phyloP scores from a whole-genome alignment of 37 sponge, comb jelly and placozoan genomes.

The Agelas oroides region DNA sequence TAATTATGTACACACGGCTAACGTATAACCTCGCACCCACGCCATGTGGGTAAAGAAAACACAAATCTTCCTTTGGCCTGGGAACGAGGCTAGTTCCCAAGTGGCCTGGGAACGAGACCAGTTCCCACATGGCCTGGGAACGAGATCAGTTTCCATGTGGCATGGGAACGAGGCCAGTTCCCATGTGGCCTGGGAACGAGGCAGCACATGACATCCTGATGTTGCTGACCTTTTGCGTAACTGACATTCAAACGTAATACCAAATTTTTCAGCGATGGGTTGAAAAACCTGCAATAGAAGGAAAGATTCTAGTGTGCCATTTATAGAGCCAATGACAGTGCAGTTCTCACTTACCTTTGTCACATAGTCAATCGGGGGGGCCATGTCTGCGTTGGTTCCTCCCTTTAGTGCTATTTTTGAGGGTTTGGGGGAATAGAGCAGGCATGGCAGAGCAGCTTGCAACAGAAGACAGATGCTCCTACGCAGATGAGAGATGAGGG shows the following conservation, averaged over 20 bases:
- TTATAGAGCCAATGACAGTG: not conserved
- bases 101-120: no score
- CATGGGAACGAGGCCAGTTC: no score
- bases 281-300: conserved; percentile 63
- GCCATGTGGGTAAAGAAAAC: no score
- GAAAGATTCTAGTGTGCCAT: not conserved
- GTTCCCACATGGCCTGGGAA: no score
- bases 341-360: conserved; percentile 34
- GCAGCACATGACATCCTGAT: no score
- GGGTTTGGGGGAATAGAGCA: conserved; percentile 73
- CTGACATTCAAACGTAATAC: conserved; percentile 66
- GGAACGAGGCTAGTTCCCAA: no score
- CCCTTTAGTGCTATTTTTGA: conserved; percentile 71
- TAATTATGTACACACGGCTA: no score
- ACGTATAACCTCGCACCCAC: no score
- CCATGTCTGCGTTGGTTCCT: conserved; percentile 95
- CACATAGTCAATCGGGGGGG: conserved; percentile 92
- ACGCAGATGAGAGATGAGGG: not conserved
- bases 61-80: no score
- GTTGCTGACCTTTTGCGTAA: conserved; percentile 57
- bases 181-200: no score
- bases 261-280: conserved; percentile 64
- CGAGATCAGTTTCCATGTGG: no score
- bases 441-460: conserved; percentile 86
- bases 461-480: conserved; percentile 88